Evolutionary conservation across 1,140 invertebrate genomes (phyloP).

Genomic region (Nasonia giraulti): DNA sequence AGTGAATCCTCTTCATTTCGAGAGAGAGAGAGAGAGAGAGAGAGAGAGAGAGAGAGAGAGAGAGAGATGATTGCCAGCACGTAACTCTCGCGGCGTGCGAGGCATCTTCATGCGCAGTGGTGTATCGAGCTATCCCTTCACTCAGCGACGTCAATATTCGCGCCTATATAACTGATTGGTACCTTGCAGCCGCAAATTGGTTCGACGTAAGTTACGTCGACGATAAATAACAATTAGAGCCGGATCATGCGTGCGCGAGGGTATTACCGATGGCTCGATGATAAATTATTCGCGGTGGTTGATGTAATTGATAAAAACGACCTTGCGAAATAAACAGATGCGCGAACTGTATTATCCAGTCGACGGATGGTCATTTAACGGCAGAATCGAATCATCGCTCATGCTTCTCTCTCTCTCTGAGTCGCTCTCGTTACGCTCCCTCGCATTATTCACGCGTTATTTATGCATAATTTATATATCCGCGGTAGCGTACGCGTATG

Average conservation of each 20-base stretch:
- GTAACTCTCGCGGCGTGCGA: not conserved
- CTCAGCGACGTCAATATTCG: not conserved
- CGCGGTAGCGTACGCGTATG: too few species aligned
- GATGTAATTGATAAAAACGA: not conserved
- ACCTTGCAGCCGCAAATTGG: not conserved
- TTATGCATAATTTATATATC: not conserved
- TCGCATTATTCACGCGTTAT: not conserved
- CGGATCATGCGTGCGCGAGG: not conserved
- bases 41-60: too few species aligned
- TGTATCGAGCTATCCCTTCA: not conserved
- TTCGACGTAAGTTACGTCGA: not conserved
- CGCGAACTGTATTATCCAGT: too few species aligned
- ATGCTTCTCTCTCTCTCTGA: too few species aligned
- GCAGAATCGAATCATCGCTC: too few species aligned
- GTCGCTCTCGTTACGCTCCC: not conserved
- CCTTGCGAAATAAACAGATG: too few species aligned
- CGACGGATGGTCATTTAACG: too few species aligned
- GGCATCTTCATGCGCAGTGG: not conserved
- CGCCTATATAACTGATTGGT: not conserved
- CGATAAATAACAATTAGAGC: slow-evolving; percentile 6
- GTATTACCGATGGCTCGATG: too few species aligned
- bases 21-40: not conserved
- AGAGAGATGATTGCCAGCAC: not conserved
- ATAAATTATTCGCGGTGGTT: too few species aligned
- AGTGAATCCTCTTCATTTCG: not conserved